Percentiles rank a stretch among this genome's conserved stretches.
Evolutionary conservation across 2,888 invertebrate genomes (phyloP).

Genomic region (Stenchaetothrips biformis): DNA sequence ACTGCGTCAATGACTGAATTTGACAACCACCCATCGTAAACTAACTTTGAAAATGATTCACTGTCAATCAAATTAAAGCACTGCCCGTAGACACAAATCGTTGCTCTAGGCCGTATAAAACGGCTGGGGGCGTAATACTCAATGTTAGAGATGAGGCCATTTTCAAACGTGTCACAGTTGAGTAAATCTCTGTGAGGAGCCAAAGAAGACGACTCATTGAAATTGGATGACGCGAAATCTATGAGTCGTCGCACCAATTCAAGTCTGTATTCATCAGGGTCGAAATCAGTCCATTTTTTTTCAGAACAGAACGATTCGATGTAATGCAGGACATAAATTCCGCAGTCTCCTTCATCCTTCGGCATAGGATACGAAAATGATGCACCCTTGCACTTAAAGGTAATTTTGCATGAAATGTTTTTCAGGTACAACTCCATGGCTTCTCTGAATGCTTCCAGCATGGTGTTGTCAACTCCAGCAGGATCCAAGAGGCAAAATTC

Average conservation of each 20-base stretch:
- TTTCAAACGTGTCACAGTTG: background rate
- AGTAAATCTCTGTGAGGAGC: background rate
- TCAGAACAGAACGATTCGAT: background rate
- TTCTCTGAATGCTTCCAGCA: background rate
- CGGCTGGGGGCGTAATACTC: background rate
- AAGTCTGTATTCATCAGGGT: background rate
- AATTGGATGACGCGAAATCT: background rate
- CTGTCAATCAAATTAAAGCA: background rate
- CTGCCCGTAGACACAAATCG: background rate
- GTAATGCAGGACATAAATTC: background rate
- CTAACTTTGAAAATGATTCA: background rate
- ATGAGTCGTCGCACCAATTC: background rate
- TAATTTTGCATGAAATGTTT: background rate
- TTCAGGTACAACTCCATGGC: background rate
- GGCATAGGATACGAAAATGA: background rate
- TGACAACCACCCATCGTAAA: background rate
- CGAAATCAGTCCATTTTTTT: background rate
- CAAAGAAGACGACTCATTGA: background rate
- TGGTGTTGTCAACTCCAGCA: background rate
- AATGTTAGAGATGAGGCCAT: background rate
- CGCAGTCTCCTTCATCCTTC: background rate
- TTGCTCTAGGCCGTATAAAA: background rate
- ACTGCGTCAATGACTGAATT: background rate
- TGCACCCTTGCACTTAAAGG: background rate
- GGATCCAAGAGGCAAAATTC: background rate